These are phyloP conservation scores for Paelopatides confundens DNA, from an alignment of 53 echinoderm and acorn worm species.

Conservation along the genomic window DNA sequence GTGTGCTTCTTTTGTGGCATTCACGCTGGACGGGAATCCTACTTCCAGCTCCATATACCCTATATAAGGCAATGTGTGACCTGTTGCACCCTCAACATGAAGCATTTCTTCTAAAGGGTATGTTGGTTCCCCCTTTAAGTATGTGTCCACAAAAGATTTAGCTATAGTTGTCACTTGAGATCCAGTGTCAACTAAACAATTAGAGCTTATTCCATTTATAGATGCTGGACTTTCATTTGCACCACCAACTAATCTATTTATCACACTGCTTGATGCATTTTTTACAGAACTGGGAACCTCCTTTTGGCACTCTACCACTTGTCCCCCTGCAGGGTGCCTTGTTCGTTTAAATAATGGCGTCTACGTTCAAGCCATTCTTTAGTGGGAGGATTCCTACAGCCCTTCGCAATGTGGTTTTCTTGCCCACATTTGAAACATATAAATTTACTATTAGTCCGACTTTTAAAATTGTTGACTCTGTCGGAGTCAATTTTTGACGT, in stretches of 20 bases:
- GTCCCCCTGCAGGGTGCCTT: not conserved
- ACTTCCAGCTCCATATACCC: conserved; percentile 17
- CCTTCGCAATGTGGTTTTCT: not conserved
- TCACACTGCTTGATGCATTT: too few species aligned
- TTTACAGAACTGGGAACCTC: not conserved
- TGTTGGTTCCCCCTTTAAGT: not conserved
- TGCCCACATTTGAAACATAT: not conserved
- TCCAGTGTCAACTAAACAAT: conserved; percentile 4
- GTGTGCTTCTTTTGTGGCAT: not conserved
- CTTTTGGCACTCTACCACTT: not conserved
- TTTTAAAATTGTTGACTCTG: too few species aligned
- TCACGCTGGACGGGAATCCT: not conserved
- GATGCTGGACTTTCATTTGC: too few species aligned
- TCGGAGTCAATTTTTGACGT: too few species aligned
- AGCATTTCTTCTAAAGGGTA: not conserved
- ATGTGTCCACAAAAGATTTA: not conserved
- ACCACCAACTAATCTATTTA: too few species aligned
- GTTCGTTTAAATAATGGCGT: too few species aligned
- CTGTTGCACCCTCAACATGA: conserved; percentile 9
- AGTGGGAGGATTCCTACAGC: not conserved
- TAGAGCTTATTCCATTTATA: not conserved
- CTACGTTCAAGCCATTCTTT: not conserved
- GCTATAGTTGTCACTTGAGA: conserved; percentile 31
- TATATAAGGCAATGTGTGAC: conserved; percentile 16
- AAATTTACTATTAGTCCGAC: too few species aligned